Conservation (phyloP, 92 coral and sea anemone species). For the Zoanthus sociatus region DNA sequence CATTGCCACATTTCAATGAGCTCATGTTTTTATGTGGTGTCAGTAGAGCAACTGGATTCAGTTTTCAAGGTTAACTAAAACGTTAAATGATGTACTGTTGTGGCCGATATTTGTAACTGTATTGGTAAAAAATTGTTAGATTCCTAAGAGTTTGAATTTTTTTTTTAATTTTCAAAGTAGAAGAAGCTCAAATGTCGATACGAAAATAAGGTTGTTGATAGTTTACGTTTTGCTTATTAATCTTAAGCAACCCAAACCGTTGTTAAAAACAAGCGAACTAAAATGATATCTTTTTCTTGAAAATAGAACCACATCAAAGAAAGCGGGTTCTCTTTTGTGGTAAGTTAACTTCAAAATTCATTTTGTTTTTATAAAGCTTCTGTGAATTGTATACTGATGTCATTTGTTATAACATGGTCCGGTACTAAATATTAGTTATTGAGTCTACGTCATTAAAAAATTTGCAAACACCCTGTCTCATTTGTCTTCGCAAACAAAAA, state of each 20-base stretch:
- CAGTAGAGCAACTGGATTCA: not conserved
- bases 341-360: not conserved
- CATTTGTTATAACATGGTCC: not conserved
- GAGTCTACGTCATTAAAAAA: too few species aligned
- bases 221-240: slow-evolving; percentile 39
- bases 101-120: not conserved
- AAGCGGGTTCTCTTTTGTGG: slow-evolving; percentile 52
- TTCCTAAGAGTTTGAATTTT: not conserved
- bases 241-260: not conserved
- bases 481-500: too few species aligned
- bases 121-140: not conserved
- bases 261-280: not conserved
- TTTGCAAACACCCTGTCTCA: too few species aligned
- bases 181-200: not conserved
- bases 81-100: not conserved
- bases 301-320: slow-evolving; percentile 40
- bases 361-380: not conserved
- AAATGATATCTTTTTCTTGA: not conserved
- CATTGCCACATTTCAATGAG: slow-evolving; percentile 3
- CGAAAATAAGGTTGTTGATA: not conserved
- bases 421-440: not conserved
- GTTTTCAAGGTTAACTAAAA: not conserved
- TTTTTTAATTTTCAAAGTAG: not conserved
- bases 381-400: not conserved
- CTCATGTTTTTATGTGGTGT: slow-evolving; percentile 11